phyloP scores from a whole-genome alignment of 1,140 invertebrate species.

The Drosophila chauvacae region DNA sequence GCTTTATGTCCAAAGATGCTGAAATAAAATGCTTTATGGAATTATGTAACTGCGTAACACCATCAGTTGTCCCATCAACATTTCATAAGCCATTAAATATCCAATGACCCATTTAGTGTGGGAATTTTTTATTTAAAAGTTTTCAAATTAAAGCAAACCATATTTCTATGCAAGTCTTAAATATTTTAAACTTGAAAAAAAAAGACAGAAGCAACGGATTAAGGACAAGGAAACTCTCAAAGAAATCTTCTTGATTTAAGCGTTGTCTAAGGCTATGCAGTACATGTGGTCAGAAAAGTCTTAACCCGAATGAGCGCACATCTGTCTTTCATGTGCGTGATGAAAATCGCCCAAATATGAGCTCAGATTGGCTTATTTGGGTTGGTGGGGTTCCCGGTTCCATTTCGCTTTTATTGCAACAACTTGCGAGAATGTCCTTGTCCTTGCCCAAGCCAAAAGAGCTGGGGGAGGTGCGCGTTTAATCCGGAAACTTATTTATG shows the following conservation, averaged over 20 bases:
- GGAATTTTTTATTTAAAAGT: neutral
- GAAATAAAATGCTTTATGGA: constrained; percentile 28
- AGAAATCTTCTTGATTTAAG: neutral
- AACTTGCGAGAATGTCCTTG: constrained; percentile 61
- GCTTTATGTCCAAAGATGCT: constrained; percentile 31
- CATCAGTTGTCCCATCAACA: constrained; percentile 37
- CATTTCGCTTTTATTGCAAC: constrained; percentile 69
- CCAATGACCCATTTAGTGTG: constrained; percentile 9
- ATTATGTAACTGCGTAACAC: constrained; percentile 31
- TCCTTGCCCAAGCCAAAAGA: constrained; percentile 11
- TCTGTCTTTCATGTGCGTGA: constrained; percentile 38
- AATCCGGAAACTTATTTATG: constrained; percentile 82
- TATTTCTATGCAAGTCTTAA: too few species aligned
- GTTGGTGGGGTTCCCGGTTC: constrained; percentile 39
- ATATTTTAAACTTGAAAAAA: neutral
- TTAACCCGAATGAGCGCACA: constrained; percentile 18
- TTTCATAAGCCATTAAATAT: constrained; percentile 42
- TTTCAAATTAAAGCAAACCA: neutral
- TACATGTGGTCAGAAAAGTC: constrained; percentile 5
- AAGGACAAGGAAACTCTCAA: neutral
- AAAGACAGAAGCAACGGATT: fast-evolving
- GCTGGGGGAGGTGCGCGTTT: constrained; percentile 55
- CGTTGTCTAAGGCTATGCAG: neutral
- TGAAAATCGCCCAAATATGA: constrained; percentile 33
- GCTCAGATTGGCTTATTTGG: constrained; percentile 19